phyloP scores from a whole-genome alignment of 2,888 invertebrate genomes.

The Lydus trimaculatus region DNA sequence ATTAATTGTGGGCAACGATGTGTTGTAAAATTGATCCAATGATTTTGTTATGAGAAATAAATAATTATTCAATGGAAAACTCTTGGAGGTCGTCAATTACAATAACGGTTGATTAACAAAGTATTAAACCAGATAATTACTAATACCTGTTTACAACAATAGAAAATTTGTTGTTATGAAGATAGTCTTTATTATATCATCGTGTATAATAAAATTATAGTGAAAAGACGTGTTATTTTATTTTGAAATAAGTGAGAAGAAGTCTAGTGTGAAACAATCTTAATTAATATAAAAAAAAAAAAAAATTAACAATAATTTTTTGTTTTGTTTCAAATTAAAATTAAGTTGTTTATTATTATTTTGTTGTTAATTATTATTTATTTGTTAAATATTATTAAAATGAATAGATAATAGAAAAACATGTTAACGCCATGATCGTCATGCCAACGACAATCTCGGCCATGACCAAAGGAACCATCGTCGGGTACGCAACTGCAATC shows the following conservation, averaged over 20 bases:
- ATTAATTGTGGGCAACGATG: neutral
- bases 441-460: slow-evolving; percentile 53
- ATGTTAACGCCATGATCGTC: slow-evolving; percentile 48
- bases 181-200: neutral
- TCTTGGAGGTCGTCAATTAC: neutral
- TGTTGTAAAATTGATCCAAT: neutral
- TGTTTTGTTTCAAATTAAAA: neutral
- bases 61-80: neutral
- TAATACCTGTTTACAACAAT: slow-evolving; percentile 3
- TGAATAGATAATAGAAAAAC: slow-evolving; percentile 43
- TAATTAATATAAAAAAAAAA: neutral
- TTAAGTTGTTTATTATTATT: neutral
- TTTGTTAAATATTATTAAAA: slow-evolving; percentile 30
- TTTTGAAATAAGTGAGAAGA: neutral
- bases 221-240: neutral
- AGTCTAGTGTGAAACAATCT: neutral
- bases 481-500: slow-evolving; percentile 48
- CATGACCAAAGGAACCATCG: slow-evolving; percentile 50
- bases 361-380: slow-evolving; percentile 19
- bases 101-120: neutral
- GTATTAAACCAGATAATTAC: neutral
- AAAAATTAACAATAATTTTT: too few relatives aligned
- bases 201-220: neutral
- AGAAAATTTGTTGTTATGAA: neutral
- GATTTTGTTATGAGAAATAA: neutral